A percentile compares a stretch with the other conserved stretches of the same genome.
phyloP scores from a whole-genome alignment of 2,113 vertebrate genomes.

The Dicrurus megarhynchus region DNA sequence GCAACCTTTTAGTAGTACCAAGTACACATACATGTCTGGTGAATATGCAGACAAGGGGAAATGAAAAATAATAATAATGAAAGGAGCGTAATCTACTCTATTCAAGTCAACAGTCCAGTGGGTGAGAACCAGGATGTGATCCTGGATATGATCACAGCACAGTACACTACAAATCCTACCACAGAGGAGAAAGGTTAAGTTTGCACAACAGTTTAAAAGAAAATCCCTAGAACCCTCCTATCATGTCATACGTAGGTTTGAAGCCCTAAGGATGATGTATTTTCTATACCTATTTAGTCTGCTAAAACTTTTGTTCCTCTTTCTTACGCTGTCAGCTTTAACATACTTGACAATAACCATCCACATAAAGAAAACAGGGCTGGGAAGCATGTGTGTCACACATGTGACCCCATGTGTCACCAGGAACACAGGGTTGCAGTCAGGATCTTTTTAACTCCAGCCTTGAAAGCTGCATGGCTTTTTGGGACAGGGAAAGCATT shows the following conservation, averaged over 20 bases:
- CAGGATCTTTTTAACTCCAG: background rate
- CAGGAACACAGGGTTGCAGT: accelerated
- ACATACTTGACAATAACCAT: background rate
- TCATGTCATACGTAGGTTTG: background rate
- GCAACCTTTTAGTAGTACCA: background rate
- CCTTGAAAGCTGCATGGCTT: background rate
- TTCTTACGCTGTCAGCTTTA: background rate
- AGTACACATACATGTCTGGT: background rate
- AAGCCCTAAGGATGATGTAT: background rate
- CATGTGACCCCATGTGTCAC: accelerated
- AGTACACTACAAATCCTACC: background rate
- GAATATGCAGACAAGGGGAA: background rate
- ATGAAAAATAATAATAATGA: background rate
- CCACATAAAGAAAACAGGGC: background rate
- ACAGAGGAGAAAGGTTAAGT: background rate
- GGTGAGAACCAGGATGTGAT: background rate
- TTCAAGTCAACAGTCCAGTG: background rate
- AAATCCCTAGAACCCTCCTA: background rate
- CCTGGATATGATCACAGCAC: accelerated
- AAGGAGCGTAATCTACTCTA: background rate
- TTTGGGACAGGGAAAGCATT: background rate
- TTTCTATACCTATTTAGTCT: background rate
- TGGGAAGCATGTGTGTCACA: background rate
- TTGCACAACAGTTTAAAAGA: background rate
- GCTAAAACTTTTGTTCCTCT: background rate